A percentile compares a stretch with the other conserved stretches of the same genome.
Evolutionary conservation across 1,140 invertebrate genomes (phyloP).

Genomic region (Lamellibrachia luymesi): DNA sequence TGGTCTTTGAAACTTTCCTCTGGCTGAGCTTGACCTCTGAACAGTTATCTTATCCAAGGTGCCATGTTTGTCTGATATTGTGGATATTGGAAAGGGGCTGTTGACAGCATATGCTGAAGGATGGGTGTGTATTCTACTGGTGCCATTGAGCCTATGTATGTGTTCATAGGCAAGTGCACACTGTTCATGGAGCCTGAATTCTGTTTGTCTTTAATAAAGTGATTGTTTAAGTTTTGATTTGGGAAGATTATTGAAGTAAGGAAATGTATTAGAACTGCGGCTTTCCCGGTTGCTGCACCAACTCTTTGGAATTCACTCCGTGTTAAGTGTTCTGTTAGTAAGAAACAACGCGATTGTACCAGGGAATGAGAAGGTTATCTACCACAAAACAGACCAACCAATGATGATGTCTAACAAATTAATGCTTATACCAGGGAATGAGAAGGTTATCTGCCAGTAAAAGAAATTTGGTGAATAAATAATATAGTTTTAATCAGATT

Average conservation of each 20-base stretch:
- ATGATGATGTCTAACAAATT: too few relatives aligned
- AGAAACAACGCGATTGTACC: too few relatives aligned
- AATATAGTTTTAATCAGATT: too few relatives aligned
- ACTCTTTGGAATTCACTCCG: too few relatives aligned
- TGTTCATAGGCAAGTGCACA: neutral
- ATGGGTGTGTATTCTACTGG: neutral
- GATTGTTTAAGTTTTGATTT: neutral
- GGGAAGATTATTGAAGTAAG: neutral
- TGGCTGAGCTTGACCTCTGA: neutral
- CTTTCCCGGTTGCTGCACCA: too few relatives aligned
- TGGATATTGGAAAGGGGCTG: conserved; percentile 3
- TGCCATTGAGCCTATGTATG: neutral
- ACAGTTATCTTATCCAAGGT: neutral
- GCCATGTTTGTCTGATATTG: neutral
- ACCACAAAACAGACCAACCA: too few relatives aligned
- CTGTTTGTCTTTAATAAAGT: neutral
- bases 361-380: too few relatives aligned
- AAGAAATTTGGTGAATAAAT: too few relatives aligned
- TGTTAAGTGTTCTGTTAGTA: too few relatives aligned
- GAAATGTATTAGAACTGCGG: neutral
- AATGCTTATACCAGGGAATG: too few relatives aligned
- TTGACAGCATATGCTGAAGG: neutral
- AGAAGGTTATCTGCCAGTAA: too few relatives aligned
- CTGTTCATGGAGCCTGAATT: neutral
- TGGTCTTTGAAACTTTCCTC: neutral